Evolutionary conservation across 37 sponge, comb jelly and placozoan genomes (phyloP), one percentile per base, ranked within the genome.

Genomic region (Crambe crambe): DNA sequence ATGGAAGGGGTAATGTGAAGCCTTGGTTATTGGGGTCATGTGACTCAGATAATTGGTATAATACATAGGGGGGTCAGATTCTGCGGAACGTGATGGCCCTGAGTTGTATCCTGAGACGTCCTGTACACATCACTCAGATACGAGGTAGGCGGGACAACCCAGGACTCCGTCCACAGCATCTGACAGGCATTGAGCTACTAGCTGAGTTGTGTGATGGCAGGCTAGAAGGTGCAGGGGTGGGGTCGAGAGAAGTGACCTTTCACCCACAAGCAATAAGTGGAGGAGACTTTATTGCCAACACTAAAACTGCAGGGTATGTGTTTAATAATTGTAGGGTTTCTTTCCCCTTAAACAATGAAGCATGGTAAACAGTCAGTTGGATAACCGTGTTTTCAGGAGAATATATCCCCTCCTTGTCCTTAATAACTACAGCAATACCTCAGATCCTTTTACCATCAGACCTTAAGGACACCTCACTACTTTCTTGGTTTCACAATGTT

Each of bases 81-180:
- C 68, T 97, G 36, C 85, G 98, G 5, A 97, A 70, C 63, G 75
- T 91, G 12, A 81, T 85, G 43, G 86, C 98, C 25, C 56, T 89
- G 42, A 81, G 89, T 47, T 95, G 95, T 71, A 25, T 97, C 15
- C 56, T 93, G 63, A 12, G 78, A 8, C 86, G 78, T 35, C 89
- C 95, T 21, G 69, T 97, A 36, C 80, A 64, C 43, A 70, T 97
- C 65, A 58, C 65, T 42, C 81, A 80, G 31, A 93, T 97, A 23
- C 68, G 98, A 38, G 95, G 89, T 25, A 89, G 91, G 9, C 70
- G 98, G 15, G 85, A 74, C 71, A 92, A 87, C 1, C 98, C 98
- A 8, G 98, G 98, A 21, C 93, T 97, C 47, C 80, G 89, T 54
- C 89, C 95, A 18, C 98, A 97, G 56, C 98, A 97, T 70, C 85